Percentiles rank a stretch among this genome's conserved stretches.
Conservation (phyloP, 2,113 vertebrate species). For the Petrocephalus zakoni region DNA sequence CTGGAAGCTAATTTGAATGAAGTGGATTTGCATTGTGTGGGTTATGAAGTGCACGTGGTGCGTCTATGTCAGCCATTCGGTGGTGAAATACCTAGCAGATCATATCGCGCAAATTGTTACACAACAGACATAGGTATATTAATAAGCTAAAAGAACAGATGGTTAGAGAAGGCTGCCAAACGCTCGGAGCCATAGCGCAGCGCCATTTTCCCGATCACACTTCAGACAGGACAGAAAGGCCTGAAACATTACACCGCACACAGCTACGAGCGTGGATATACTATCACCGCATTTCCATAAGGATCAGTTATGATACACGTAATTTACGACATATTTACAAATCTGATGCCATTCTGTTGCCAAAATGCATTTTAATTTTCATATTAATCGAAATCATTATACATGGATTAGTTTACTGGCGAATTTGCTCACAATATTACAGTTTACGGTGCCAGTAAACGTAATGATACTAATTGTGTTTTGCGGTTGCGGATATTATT, state of each 20-base stretch:
- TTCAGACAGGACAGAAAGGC: neutral
- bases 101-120: neutral
- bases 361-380: constrained; percentile 10
- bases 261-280: neutral
- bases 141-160: neutral
- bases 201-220: neutral
- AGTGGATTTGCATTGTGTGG: neutral
- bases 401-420: neutral
- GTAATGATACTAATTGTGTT: neutral
- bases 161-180: neutral
- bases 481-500: neutral
- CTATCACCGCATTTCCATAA: neutral
- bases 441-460: neutral
- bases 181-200: constrained; percentile 1
- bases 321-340: neutral
- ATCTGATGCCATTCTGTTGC: neutral
- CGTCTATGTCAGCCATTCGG: neutral
- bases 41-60: neutral
- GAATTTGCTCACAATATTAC: neutral
- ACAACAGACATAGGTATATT: neutral
- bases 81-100: neutral
- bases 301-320: neutral
- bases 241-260: neutral
- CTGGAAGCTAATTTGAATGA: neutral
- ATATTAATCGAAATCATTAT: constrained; percentile 16